Conservation (phyloP, 2,797 vertebrate genomes). For the Distichodus sexfasciatus region DNA sequence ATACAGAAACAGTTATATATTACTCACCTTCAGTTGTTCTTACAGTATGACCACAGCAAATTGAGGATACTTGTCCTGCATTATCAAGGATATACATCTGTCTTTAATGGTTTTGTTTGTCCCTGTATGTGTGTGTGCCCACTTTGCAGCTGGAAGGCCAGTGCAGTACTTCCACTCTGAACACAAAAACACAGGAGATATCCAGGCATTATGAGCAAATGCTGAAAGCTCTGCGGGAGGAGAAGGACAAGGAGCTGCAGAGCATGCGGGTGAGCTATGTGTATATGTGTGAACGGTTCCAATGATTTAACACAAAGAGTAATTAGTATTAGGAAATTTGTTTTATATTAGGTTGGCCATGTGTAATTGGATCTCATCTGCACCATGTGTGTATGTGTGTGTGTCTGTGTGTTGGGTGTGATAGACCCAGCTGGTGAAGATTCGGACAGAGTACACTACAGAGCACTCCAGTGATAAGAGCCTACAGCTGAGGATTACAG, state of each 20-base stretch:
- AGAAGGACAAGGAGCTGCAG: constrained; percentile 88
- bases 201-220: constrained; percentile 86
- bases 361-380: not conserved
- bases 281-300: not conserved
- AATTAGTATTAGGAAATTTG: not conserved
- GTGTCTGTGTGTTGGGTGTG: constrained; percentile 26
- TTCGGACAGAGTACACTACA: constrained; percentile 76
- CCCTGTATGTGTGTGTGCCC: not conserved
- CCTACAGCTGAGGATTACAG: constrained; percentile 81
- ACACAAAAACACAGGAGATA: constrained; percentile 84
- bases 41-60: no score
- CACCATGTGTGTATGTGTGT: not conserved
- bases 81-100: not conserved
- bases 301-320: no score
- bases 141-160: constrained; percentile 72
- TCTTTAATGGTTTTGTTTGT: not conserved
- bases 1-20: no score
- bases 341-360: no score
- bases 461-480: constrained; percentile 74
- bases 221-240: constrained; percentile 76
- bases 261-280: constrained; percentile 79
- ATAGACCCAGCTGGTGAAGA: constrained; percentile 76
- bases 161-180: constrained; percentile 67
- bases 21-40: no score
- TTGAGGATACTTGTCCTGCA: no score